phyloP scores from a whole-genome alignment of 2,113 vertebrate species.

The Grammomys surdaster region DNA sequence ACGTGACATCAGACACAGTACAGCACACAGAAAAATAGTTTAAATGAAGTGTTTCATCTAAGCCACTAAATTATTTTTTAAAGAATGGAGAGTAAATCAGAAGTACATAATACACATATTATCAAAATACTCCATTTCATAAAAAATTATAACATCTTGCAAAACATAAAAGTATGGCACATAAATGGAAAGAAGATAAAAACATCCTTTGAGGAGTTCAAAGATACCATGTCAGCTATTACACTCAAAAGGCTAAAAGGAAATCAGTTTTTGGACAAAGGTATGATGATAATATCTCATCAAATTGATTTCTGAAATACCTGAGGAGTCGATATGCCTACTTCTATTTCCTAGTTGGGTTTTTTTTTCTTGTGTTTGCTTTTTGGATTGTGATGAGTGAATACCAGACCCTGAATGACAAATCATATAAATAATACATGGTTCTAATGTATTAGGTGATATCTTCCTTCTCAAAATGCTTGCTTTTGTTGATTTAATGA shows the following conservation, averaged over 20 bases:
- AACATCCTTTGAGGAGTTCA: background rate
- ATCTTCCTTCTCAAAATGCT: background rate
- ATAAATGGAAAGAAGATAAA: background rate
- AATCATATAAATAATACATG: background rate
- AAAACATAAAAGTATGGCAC: background rate
- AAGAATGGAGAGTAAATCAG: background rate
- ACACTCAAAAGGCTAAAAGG: background rate
- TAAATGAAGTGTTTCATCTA: background rate
- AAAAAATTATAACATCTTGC: background rate
- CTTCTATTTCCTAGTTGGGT: background rate
- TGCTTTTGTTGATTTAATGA: background rate
- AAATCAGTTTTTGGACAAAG: background rate
- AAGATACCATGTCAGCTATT: background rate
- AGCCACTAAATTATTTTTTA: background rate
- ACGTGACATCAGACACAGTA: background rate
- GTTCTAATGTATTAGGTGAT: background rate
- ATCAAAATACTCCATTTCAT: conserved; percentile 10
- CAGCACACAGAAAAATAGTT: background rate
- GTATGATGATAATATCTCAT: background rate
- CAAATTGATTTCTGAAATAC: conserved; percentile 5
- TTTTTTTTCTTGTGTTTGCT: background rate
- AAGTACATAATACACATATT: background rate
- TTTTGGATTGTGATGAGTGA: background rate
- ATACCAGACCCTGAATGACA: background rate
- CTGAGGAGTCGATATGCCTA: background rate